These are phyloP conservation scores for Phaetusa simplex DNA, from an alignment of 2,113 vertebrate genomes.

Conservation along the genomic window DNA sequence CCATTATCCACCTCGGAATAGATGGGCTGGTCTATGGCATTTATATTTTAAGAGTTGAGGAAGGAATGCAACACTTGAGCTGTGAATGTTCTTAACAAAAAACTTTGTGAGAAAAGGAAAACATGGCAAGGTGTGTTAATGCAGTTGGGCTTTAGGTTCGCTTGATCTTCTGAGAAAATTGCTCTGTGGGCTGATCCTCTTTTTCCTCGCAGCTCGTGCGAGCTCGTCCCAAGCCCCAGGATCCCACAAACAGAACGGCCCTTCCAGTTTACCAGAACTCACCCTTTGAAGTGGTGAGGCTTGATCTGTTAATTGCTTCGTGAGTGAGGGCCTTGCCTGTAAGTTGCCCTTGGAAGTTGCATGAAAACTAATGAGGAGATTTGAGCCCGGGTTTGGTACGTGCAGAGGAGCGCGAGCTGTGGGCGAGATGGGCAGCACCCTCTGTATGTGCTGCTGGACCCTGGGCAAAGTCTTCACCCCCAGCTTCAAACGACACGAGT, in stretches of 20 bases:
- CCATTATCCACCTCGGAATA: neutral
- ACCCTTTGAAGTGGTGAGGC: neutral
- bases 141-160: neutral
- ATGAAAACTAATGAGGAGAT: neutral
- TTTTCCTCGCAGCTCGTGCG: neutral
- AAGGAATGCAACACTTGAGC: neutral
- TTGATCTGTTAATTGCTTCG: conserved; percentile 27
- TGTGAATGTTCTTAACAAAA: neutral
- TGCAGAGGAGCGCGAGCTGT: rapidly evolving
- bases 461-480: neutral
- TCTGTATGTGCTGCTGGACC: neutral
- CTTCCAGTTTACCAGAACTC: neutral
- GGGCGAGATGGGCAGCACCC: neutral
- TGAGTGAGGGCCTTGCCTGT: neutral
- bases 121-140: neutral
- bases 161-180: conserved; percentile 23
- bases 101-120: neutral
- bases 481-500: neutral
- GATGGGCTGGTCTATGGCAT: neutral
- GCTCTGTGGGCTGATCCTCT: neutral
- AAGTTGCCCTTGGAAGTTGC: neutral
- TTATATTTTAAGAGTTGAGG: neutral
- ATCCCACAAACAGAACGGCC: neutral
- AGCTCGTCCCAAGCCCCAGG: neutral
- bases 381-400: neutral